A percentile compares a stretch with the other conserved stretches of the same genome.
phyloP scores from a whole-genome alignment of 1,140 invertebrate genomes.

The Drosophila pruinosa region DNA sequence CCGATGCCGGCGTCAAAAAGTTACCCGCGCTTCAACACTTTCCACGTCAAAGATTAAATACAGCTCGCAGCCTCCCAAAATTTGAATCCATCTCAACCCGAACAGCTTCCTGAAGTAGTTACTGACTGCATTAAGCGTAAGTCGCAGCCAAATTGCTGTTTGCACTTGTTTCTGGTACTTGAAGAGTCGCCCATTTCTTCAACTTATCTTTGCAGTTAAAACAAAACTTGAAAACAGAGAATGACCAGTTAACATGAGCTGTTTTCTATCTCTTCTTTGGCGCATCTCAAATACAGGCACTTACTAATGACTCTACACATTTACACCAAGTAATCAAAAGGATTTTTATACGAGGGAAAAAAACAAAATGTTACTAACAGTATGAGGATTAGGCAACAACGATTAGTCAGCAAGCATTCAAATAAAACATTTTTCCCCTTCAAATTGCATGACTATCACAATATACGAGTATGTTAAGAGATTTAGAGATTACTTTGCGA shows the following conservation, averaged over 20 bases:
- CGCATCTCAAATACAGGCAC: too few relatives aligned
- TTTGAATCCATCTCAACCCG: background rate
- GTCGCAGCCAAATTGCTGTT: slow-evolving; percentile 1
- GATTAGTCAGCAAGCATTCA: background rate
- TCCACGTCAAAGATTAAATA: slow-evolving; percentile 64
- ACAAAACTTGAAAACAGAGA: background rate
- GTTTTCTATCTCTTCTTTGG: too few relatives aligned
- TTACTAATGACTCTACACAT: background rate
- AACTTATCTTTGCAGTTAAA: slow-evolving; percentile 4
- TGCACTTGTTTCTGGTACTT: background rate
- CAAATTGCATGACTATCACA: background rate
- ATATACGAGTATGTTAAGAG: too few relatives aligned
- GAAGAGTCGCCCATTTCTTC: background rate
- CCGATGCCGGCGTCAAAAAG: slow-evolving; percentile 63
- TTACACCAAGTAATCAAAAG: background rate
- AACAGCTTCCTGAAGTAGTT: background rate
- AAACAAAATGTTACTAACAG: background rate
- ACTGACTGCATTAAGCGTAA: background rate
- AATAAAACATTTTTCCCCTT: background rate
- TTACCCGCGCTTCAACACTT: slow-evolving; percentile 53
- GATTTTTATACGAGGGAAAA: background rate
- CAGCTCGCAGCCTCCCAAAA: slow-evolving; percentile 9
- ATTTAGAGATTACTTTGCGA: background rate
- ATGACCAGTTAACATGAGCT: too few relatives aligned
- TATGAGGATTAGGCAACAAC: background rate